Base-by-base conservation (phyloP, 2,113 vertebrate species). In the Zosterops lateralis region DNA sequence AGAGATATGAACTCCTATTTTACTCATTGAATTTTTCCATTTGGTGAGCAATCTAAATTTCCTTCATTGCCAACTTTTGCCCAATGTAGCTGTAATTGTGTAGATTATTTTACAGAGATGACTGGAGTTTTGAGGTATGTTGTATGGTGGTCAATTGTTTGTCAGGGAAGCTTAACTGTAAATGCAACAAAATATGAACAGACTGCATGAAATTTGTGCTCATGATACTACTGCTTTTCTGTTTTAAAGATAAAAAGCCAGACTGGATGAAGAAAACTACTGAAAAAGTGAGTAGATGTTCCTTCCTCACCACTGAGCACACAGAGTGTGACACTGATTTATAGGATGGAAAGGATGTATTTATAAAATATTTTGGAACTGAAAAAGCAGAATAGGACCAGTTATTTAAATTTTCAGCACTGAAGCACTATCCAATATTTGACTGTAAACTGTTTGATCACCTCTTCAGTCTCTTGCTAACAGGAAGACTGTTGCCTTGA, bases 271-370 rank as follows among this genome's bases (percentile, higher is more conserved):
- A 54, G 53, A 32, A 54, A 54, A 70, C 24, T 83, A 51, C 66
- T 79, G 51, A 90, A 87, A 28, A 79, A 68, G 89, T 68, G 64
- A 93, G 58, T 75, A 90, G 82, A 76, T 91, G 74, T 62, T 91
- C 20, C 31, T 61, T 65, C 31, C 50, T 82, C 47, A 12, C 34
- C n/a, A 38, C 34, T 58, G 74, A 85, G 29, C 5, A 4, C 50
- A 66, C 22, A 28, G 32, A 68, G 13, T 44, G 28, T 68, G 18
- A 79, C 74, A 57, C 15, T 51, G 25, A 64, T 90, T 90, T 40
- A 25, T 26, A 32, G 19, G 28, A 90, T 38, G 47, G 67, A 88
- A 91, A 87, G 20, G 14, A 45, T 25, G 6, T 38, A 53, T 76
- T 85, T 82, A 65, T 89, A 88, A 92, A 87, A 50, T 50, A 72